Evolutionary conservation across 2,797 vertebrate species (phyloP).

Genomic region (Cichlasoma orientale): DNA sequence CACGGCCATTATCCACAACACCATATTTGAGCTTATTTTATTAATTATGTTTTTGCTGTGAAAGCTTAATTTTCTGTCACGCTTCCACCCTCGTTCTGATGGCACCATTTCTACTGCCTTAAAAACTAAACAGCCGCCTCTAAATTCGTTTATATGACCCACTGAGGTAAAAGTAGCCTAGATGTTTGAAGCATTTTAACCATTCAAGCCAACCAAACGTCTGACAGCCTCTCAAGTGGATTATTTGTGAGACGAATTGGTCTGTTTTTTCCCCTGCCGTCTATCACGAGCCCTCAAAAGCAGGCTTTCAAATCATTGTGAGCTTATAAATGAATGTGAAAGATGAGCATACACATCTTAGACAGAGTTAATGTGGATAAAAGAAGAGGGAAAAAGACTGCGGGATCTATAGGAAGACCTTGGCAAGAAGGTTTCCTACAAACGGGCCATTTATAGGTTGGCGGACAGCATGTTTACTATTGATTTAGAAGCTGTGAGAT

Average conservation of each 20-base stretch:
- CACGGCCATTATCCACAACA: conserved; percentile 2
- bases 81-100: conserved; percentile 8
- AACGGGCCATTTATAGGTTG: neutral
- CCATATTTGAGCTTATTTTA: neutral
- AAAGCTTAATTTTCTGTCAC: neutral
- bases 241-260: neutral
- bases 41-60: neutral
- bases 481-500: conserved; percentile 51
- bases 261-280: neutral
- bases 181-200: conserved; percentile 1
- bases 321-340: neutral
- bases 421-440: conserved; percentile 22
- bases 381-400: neutral
- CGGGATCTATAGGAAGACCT: conserved; percentile 9
- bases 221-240: neutral
- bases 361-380: neutral
- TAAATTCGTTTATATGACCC: conserved; percentile 4
- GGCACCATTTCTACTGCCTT: conserved; percentile 44
- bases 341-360: neutral
- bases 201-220: neutral
- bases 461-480: conserved; percentile 34
- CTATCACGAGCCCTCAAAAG: neutral
- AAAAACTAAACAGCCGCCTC: conserved; percentile 46
- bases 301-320: conserved; percentile 43
- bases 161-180: neutral